Evolutionary conservation across 2,797 vertebrate species (phyloP).

Genomic region (Otus scops): DNA sequence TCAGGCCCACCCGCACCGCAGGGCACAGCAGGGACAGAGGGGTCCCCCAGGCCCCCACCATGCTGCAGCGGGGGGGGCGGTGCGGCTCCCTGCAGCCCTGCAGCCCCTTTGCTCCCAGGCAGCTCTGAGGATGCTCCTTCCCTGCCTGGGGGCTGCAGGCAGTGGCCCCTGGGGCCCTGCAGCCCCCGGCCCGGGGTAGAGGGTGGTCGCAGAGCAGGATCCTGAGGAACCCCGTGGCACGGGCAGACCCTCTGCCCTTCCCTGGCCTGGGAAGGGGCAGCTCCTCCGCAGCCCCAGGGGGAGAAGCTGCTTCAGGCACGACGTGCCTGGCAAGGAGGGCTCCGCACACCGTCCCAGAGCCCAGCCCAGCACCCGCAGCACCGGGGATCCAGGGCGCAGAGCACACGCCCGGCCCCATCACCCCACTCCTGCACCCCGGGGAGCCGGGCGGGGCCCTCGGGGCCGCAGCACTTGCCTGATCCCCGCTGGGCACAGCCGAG

Average conservation of each 20-base stretch:
- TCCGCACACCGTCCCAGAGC: rapidly evolving
- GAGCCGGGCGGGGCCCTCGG: not conserved
- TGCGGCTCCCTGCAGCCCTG: not conserved
- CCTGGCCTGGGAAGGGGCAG: not conserved
- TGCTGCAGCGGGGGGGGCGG: not conserved
- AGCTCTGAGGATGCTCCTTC: not conserved
- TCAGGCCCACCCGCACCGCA: not conserved
- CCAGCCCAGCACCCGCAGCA: rapidly evolving
- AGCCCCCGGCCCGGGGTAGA: too few species aligned
- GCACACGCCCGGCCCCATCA: rapidly evolving
- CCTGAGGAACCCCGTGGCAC: too few species aligned
- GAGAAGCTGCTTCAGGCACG: not conserved
- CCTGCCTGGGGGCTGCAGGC: not conserved
- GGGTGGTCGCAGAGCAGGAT: rapidly evolving
- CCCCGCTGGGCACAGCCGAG: not conserved
- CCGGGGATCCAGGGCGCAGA: rapidly evolving
- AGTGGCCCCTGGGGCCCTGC: not conserved
- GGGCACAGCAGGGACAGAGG: not conserved
- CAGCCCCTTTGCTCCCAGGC: not conserved
- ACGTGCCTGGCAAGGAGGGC: not conserved
- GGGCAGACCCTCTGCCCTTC: not conserved
- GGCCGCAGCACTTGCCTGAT: not conserved
- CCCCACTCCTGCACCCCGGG: not conserved
- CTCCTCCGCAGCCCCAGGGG: not conserved
- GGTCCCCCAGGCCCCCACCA: not conserved